Base-by-base conservation (phyloP, 2,888 invertebrate species). In the Schrankia costaestrigalis region DNA sequence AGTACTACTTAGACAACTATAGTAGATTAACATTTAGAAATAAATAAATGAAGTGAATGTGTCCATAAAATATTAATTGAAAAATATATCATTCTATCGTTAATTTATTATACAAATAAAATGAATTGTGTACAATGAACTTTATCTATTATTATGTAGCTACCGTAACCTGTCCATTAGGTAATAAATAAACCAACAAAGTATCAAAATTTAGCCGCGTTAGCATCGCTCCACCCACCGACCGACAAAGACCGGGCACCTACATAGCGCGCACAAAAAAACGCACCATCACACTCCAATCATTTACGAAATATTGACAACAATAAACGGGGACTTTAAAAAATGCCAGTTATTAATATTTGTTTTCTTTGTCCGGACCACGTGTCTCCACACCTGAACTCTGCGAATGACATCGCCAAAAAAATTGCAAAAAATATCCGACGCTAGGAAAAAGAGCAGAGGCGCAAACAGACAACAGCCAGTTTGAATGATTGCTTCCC, bases 401-500 rank as follows among this genome's bases (percentile, higher is more conserved):
- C 76, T 86, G 87, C 81, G 76, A 71, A 76, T 84, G 87, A 87
- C 87, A 80, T 66, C 58, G 80, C 71, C 77, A 78, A 59, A 76
- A 56, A 84, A 84, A 78, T 72, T 65, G 71, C 71, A 71, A 78
- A 76, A 69, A 71, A 72, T 61, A 69, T 63, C 61, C 63, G 63
- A 39, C 63, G 71, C 39, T 56, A 56, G 57, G 81, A 78, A 85
- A 84, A 85, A 84, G 85, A 85, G 84, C 84, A 82, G 61, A 82
- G 81, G 83, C 84, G 73, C 76, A 82, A 84, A 79, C 85, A 87
- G 85, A 87, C 87, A 87, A 85, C 86, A 78, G 78, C 65, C 82
- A 74, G 86, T 86, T 85, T 87, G 87, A 87, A 87, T 87, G 87
- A 87, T 87, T 84, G 86, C 84, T 86, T 86, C 85, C 76, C 86